These are phyloP conservation scores for Macroglossus sobrinus DNA, from an alignment of 2,113 vertebrate species.

Conservation along the genomic window DNA sequence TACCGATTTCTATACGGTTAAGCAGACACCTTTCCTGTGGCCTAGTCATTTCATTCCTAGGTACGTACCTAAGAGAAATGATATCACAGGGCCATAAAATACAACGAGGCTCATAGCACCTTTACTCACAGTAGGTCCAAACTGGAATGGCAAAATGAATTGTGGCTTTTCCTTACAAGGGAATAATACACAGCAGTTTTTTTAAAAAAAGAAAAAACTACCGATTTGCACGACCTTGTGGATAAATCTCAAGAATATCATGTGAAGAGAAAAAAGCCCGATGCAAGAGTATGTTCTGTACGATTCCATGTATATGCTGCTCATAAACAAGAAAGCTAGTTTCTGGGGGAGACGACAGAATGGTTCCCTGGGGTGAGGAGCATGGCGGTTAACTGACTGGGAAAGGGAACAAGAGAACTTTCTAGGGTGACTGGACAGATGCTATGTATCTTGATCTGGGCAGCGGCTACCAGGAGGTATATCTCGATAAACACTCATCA, in stretches of 20 bases:
- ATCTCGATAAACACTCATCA: not conserved
- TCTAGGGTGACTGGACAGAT: not conserved
- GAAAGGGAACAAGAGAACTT: not conserved
- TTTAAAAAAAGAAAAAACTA: not conserved
- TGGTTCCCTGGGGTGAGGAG: not conserved
- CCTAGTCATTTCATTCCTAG: not conserved
- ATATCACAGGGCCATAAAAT: not conserved
- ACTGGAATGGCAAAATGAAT: not conserved
- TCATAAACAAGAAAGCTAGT: not conserved
- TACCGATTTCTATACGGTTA: not conserved
- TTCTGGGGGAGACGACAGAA: not conserved
- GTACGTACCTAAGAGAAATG: not conserved
- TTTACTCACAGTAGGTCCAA: not conserved
- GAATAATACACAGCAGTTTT: not conserved
- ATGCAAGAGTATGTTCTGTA: not conserved
- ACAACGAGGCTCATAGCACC: not conserved
- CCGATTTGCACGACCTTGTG: not conserved
- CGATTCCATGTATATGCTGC: not conserved
- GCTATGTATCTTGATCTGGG: not conserved
- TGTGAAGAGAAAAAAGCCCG: not conserved
- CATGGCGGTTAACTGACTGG: not conserved
- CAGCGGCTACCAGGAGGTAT: not conserved
- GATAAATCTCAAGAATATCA: not conserved
- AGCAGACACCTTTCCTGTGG: not conserved
- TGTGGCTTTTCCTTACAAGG: not conserved